Conservation (phyloP, 1,140 invertebrate species). For the Hyphantria cunea region DNA sequence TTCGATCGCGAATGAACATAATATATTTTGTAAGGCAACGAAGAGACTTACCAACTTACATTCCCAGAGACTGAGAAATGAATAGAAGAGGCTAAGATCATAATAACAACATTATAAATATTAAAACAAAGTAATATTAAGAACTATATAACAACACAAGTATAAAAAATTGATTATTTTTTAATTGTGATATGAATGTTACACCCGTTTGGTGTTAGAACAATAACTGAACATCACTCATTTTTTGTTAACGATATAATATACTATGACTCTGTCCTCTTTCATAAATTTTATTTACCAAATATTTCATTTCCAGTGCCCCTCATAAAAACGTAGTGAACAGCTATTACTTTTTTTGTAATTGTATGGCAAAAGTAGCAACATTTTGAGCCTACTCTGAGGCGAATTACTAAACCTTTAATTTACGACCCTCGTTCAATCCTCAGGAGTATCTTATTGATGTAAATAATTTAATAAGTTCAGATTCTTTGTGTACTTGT, state of each 20-base stretch:
- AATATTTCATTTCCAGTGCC: no score
- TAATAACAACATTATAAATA: constrained; percentile 39
- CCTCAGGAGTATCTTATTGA: no score
- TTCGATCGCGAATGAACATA: constrained; percentile 61
- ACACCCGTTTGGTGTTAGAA: constrained; percentile 51
- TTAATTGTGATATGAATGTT: constrained; percentile 61
- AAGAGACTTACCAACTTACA: constrained; percentile 79
- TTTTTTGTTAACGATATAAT: constrained; percentile 50
- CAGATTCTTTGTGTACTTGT: constrained; percentile 52
- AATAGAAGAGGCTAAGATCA: constrained; percentile 73
- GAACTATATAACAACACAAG: constrained; percentile 22
- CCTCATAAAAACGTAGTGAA: no score
- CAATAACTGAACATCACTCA: constrained; percentile 51
- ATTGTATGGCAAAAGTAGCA: no score
- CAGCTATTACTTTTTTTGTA: no score
- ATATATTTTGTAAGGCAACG: constrained; percentile 76
- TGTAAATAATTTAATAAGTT: no score
- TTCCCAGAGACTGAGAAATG: constrained; percentile 77
- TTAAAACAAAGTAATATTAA: constrained; percentile 43
- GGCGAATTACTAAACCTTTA: no score
- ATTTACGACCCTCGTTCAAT: no score
- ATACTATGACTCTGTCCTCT: no score
- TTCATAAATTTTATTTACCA: no score
- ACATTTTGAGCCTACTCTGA: no score
- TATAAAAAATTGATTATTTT: constrained; percentile 25